Conservation (phyloP, 30 jellyfish, hydroid and myxozoan species). For the Aurelia coerulea region DNA sequence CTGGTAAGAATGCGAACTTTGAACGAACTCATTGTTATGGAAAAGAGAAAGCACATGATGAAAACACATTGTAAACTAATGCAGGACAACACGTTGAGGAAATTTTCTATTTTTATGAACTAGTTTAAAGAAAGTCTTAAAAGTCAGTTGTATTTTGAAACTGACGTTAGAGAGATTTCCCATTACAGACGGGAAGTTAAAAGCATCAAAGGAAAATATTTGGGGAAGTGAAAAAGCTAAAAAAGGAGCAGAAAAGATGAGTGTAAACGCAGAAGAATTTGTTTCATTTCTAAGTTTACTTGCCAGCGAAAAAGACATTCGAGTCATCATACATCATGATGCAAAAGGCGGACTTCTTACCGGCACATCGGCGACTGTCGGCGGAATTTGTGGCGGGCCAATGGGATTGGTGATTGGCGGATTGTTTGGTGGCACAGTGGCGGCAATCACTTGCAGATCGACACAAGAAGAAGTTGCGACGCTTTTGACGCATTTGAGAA, state of each 20-base stretch:
- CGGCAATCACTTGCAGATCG: constrained; percentile 74
- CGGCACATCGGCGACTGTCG: constrained; percentile 90
- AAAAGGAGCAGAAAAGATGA: constrained; percentile 39
- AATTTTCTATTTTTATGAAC: background rate
- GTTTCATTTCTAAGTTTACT: constrained; percentile 60
- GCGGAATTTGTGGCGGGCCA: constrained; percentile 91
- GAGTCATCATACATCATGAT: constrained; percentile 60
- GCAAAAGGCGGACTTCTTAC: constrained; percentile 81
- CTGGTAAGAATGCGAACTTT: constrained; percentile 16
- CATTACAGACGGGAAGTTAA: background rate
- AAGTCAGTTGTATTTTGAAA: background rate
- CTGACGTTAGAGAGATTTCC: background rate
- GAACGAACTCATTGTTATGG: background rate
- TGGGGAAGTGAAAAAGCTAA: background rate
- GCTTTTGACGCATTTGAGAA: constrained; percentile 51
- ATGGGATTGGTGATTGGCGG: constrained; percentile 81
- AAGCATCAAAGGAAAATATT: background rate
- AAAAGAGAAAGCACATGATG: background rate
- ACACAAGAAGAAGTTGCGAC: constrained; percentile 66
- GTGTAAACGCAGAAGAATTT: constrained; percentile 78
- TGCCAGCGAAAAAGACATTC: constrained; percentile 70
- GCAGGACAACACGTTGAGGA: background rate
- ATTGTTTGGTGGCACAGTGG: constrained; percentile 80
- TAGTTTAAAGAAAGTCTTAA: background rate
- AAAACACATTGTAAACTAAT: background rate